phyloP scores from a whole-genome alignment of 2,797 vertebrate species.

The Myotis pilosus region DNA sequence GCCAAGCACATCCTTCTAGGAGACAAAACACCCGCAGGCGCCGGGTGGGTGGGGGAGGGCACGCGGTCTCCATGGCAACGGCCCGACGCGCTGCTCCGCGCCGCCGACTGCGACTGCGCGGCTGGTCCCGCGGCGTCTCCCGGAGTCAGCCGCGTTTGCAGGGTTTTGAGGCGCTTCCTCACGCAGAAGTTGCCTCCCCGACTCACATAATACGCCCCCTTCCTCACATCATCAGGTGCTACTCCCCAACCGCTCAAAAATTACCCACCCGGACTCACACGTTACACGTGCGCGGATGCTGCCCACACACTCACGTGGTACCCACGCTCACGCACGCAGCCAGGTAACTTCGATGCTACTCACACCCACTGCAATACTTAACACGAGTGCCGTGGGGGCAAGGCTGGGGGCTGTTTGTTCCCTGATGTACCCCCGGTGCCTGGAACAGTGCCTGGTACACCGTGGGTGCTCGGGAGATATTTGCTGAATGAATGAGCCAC shows the following conservation, averaged over 20 bases:
- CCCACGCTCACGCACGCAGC: background rate
- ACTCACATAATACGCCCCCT: background rate
- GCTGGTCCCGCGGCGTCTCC: fast-evolving
- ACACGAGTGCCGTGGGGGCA: background rate
- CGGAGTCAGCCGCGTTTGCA: fast-evolving
- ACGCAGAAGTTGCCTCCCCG: background rate
- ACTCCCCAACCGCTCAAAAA: background rate
- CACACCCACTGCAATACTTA: background rate
- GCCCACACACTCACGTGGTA: background rate
- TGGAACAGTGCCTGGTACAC: background rate
- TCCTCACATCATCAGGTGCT: background rate
- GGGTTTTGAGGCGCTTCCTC: background rate
- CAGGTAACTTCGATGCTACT: background rate
- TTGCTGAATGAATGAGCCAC: background rate
- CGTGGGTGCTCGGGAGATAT: background rate
- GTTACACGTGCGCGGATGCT: background rate
- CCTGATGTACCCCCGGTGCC: background rate
- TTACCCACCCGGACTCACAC: background rate
- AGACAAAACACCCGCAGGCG: background rate
- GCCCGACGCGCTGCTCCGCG: fast-evolving
- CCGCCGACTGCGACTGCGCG: background rate
- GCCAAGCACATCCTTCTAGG: background rate
- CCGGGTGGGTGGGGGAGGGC: fast-evolving
- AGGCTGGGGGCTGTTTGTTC: background rate
- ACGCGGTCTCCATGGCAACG: background rate